These are phyloP conservation scores for Listronotus bonariensis DNA, from an alignment of 1,140 invertebrate species.

Conservation along the genomic window DNA sequence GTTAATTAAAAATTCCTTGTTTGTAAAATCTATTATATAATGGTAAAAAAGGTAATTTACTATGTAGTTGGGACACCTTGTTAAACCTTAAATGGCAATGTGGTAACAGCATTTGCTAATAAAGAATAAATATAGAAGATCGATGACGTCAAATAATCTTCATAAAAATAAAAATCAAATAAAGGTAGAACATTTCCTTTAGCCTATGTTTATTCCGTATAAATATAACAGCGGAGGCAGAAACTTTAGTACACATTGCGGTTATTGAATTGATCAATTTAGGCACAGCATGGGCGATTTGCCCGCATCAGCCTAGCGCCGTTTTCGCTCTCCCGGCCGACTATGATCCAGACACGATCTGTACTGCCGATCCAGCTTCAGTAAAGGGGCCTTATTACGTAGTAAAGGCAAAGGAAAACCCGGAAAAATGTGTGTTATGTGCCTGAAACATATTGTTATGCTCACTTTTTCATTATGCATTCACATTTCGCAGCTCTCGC, in stretches of 20 bases:
- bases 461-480: conserved; percentile 52
- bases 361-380: conserved; percentile 47
- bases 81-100: too few species aligned
- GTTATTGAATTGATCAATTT: conserved; percentile 58
- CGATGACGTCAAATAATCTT: neutral
- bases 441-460: conserved; percentile 54
- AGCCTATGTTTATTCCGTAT: conserved; percentile 39
- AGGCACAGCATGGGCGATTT: conserved; percentile 52
- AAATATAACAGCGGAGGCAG: conserved; percentile 53
- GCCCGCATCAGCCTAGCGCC: conserved; percentile 44
- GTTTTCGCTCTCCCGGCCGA: conserved; percentile 37
- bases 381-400: conserved; percentile 53
- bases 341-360: conserved; percentile 49
- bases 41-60: too few species aligned
- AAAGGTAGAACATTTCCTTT: conserved; percentile 23
- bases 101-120: too few species aligned
- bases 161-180: conserved; percentile 21
- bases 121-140: too few species aligned
- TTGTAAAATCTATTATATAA: too few species aligned
- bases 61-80: too few species aligned
- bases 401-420: conserved; percentile 52
- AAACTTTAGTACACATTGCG: conserved; percentile 54
- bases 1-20: too few species aligned
- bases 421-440: conserved; percentile 51
- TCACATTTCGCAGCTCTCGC: conserved; percentile 39